Percentiles rank a stretch among this genome's conserved stretches.
Conservation (phyloP, 2,888 invertebrate species). For the Watsonalla binaria region DNA sequence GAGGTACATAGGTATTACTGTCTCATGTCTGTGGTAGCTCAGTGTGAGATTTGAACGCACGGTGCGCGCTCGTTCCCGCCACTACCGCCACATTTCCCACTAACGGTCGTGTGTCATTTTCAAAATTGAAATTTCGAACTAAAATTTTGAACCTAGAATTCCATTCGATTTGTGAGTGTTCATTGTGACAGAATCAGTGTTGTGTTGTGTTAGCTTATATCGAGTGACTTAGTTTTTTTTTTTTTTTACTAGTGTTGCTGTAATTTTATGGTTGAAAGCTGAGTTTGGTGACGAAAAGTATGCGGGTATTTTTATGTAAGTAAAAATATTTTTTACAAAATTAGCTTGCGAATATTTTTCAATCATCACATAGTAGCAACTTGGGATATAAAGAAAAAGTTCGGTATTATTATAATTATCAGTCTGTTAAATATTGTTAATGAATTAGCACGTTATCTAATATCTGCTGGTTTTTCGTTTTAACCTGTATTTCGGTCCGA, state of each 20-base stretch:
- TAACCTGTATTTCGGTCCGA: no score
- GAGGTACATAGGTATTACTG: constrained; percentile 56
- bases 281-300: not conserved
- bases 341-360: no score
- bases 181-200: constrained; percentile 10
- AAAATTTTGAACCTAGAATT: constrained; percentile 24
- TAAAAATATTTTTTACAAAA: no score
- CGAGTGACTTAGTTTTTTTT: not conserved
- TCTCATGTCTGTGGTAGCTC: constrained; percentile 55
- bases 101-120: constrained; percentile 29
- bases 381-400: no score
- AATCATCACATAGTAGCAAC: no score
- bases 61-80: constrained; percentile 60
- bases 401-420: no score
- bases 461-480: no score
- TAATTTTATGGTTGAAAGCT: not conserved
- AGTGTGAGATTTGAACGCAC: constrained; percentile 65
- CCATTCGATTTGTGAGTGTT: constrained; percentile 25
- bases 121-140: constrained; percentile 18
- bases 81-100: constrained; percentile 40
- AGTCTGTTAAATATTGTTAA: no score
- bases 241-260: not conserved
- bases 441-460: no score
- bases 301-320: constrained; percentile 1
- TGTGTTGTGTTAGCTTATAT: not conserved